phyloP scores from a whole-genome alignment of 2,888 invertebrate species.

The Macrosoma leucophasiata region DNA sequence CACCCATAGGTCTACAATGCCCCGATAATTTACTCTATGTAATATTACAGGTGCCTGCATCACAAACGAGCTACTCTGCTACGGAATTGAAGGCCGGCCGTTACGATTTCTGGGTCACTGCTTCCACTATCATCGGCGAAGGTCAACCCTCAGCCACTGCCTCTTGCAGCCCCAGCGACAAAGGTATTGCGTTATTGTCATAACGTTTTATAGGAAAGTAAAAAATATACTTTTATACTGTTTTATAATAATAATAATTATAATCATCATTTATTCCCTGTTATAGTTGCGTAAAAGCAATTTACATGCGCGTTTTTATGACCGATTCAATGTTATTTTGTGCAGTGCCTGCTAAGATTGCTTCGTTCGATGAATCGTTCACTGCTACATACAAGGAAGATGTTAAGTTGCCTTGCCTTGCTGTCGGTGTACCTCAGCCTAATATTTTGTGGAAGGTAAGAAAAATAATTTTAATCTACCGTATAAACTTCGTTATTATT shows the following conservation, averaged over 20 bases:
- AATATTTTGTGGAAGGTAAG: constrained; percentile 89
- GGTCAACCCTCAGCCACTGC: constrained; percentile 93
- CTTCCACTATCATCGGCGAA: constrained; percentile 95
- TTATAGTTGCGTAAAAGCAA: no score
- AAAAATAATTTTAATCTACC: neutral
- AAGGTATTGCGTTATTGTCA: constrained; percentile 71
- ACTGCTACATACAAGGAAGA: constrained; percentile 94
- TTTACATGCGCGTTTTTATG: no score
- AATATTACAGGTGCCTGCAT: constrained; percentile 85
- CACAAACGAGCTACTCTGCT: constrained; percentile 91
- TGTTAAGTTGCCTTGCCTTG: constrained; percentile 91
- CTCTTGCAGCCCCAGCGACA: constrained; percentile 86
- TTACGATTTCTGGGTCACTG: constrained; percentile 96
- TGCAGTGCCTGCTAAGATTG: constrained; percentile 95
- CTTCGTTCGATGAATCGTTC: constrained; percentile 95
- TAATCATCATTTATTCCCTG: no score
- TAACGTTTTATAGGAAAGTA: no score
- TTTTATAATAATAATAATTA: constrained; percentile 5
- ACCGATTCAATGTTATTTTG: no score
- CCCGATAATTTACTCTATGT: no score
- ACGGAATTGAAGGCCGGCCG: constrained; percentile 88
- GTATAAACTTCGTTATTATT: neutral
- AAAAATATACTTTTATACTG: no score
- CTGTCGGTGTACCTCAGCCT: constrained; percentile 94
- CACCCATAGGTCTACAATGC: no score